These are phyloP conservation scores for Mythimna loreyi DNA, from an alignment of 2,888 invertebrate species.

Conservation along the genomic window DNA sequence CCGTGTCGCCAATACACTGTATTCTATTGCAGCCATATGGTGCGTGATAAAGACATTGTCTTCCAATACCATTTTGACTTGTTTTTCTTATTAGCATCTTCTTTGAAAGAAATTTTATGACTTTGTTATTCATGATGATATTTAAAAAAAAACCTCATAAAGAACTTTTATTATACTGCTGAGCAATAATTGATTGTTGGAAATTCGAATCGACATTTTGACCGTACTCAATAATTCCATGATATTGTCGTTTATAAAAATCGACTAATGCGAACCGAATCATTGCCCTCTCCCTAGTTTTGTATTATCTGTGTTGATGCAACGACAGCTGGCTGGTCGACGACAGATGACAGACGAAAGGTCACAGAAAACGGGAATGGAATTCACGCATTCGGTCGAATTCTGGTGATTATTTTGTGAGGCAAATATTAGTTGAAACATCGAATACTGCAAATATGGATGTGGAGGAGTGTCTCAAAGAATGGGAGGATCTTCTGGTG, in stretches of 20 bases:
- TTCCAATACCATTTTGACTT: no score
- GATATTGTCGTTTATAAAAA: neutral
- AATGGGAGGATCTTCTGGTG: constrained; percentile 94
- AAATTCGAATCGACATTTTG: no score
- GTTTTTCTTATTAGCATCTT: no score
- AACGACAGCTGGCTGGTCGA: constrained; percentile 46
- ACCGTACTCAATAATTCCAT: neutral
- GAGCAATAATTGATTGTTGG: no score
- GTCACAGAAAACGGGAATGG: constrained; percentile 60
- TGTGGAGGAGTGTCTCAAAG: constrained; percentile 92
- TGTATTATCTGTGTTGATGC: constrained; percentile 39
- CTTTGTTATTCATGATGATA: no score
- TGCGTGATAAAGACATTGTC: no score
- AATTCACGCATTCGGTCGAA: constrained; percentile 49
- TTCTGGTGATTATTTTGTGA: constrained; percentile 55
- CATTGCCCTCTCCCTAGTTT: constrained; percentile 9
- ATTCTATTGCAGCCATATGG: no score
- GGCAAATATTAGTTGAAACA: constrained; percentile 53
- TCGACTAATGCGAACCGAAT: constrained; percentile 27
- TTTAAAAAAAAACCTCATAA: no score
- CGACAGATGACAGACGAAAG: constrained; percentile 55
- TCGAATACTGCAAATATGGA: constrained; percentile 84
- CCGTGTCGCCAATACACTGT: no score
- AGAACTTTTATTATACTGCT: no score
- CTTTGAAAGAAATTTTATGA: no score